Percentiles rank a stretch among this genome's conserved stretches.
Conservation (phyloP, 2,888 invertebrate genomes). For the Lasiommata megera region DNA sequence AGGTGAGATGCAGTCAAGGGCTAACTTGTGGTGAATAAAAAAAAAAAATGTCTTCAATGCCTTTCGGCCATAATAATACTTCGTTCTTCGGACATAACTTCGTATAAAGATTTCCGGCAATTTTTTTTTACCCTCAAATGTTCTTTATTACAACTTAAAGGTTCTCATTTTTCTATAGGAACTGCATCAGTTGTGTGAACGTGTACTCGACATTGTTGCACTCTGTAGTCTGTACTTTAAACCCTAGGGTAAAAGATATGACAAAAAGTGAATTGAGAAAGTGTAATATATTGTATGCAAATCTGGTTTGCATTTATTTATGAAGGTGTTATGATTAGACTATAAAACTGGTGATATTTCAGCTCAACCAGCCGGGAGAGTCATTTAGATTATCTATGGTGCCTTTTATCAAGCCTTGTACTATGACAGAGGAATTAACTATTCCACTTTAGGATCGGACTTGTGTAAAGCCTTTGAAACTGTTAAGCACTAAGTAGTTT, state of each 20-base stretch:
- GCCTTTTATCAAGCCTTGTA: slow-evolving; percentile 13
- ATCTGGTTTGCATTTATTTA: slow-evolving; percentile 15
- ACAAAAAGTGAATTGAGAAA: slow-evolving; percentile 12
- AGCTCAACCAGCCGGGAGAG: background rate
- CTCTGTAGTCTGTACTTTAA: background rate
- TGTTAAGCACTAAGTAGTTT: background rate
- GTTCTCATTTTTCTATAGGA: too few species aligned
- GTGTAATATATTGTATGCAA: slow-evolving; percentile 17
- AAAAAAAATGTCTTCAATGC: too few species aligned
- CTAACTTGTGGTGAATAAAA: too few species aligned
- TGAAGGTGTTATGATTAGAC: slow-evolving; percentile 18
- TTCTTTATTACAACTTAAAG: too few species aligned
- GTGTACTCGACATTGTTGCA: background rate
- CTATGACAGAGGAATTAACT: slow-evolving; percentile 7
- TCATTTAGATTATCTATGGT: slow-evolving; percentile 2
- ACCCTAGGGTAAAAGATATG: slow-evolving; percentile 13
- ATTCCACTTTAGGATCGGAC: background rate
- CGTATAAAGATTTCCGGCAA: too few species aligned
- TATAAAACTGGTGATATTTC: slow-evolving; percentile 22
- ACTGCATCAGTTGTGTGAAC: background rate
- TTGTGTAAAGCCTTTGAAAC: background rate
- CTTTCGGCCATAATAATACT: too few species aligned
- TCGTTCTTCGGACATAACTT: too few species aligned
- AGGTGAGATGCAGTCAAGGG: too few species aligned
- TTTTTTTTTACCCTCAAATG: too few species aligned